A percentile compares a stretch with the other conserved stretches of the same genome.
Conservation (phyloP, 2,888 invertebrate genomes). For the Drosophila villosipedis region DNA sequence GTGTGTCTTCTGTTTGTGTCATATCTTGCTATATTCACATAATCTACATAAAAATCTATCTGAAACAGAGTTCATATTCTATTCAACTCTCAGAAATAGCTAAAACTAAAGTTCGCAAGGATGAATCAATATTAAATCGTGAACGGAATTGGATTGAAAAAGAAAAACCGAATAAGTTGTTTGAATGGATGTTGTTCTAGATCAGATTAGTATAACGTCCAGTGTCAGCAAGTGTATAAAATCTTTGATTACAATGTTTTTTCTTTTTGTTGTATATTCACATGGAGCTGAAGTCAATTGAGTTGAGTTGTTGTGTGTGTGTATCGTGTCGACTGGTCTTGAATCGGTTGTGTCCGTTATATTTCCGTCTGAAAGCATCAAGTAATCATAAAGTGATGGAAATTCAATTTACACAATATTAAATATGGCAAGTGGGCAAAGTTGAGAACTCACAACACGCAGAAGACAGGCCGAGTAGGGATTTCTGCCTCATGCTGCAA, state of each 20-base stretch:
- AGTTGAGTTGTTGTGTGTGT: constrained; percentile 20
- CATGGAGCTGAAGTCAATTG: constrained; percentile 29
- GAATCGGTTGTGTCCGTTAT: constrained; percentile 34
- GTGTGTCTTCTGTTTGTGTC: background rate
- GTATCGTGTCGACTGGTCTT: constrained; percentile 12
- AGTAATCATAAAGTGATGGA: constrained; percentile 82
- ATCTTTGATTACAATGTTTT: background rate
- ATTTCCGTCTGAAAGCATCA: constrained; percentile 70
- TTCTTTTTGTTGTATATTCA: background rate
- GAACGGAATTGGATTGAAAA: no score
- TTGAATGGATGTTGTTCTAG: background rate
- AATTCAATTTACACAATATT: constrained; percentile 82
- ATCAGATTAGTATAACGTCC: background rate
- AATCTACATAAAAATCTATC: no score
- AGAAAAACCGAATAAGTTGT: no score
- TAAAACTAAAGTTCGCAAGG: background rate
- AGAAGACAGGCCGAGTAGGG: background rate
- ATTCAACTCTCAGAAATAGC: background rate
- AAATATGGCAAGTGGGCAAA: constrained; percentile 68
- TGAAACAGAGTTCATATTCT: background rate
- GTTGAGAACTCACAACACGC: constrained; percentile 20
- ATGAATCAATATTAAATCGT: no score
- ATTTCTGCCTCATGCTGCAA: constrained; percentile 5
- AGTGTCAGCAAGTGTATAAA: background rate
- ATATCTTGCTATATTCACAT: no score